Conservation (phyloP, 2,113 vertebrate genomes). For the Cephalopholis sonnerati region DNA sequence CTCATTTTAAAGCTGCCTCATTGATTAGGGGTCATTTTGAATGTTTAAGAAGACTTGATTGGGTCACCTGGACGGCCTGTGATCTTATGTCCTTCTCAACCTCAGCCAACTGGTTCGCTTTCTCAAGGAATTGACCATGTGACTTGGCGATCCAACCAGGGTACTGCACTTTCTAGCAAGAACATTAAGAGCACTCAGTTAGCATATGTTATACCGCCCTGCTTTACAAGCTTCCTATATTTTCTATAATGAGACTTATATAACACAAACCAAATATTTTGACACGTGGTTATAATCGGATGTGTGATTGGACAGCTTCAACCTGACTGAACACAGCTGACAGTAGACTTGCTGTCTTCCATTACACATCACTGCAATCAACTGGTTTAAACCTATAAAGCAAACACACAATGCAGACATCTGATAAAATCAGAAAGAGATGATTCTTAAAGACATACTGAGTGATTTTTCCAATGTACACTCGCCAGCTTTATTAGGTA, state of each 20-base stretch:
- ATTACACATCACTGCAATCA: constrained; percentile 44
- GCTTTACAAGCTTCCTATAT: not conserved
- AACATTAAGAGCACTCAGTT: not conserved
- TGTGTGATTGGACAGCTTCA: constrained; percentile 37
- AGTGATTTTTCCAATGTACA: not conserved
- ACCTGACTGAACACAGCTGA: constrained; percentile 57
- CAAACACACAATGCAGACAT: not conserved
- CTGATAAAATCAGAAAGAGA: not conserved
- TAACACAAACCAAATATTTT: constrained; percentile 64
- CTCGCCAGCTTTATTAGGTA: too few species aligned
- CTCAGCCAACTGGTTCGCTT: constrained; percentile 27
- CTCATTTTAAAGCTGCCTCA: not conserved
- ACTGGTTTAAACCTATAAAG: constrained; percentile 47
- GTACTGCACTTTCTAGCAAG: constrained; percentile 50
- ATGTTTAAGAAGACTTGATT: not conserved
- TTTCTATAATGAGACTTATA: not conserved
- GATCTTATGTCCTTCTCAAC: constrained; percentile 26
- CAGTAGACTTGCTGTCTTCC: constrained; percentile 66
- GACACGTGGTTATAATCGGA: constrained; percentile 2
- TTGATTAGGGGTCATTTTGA: not conserved
- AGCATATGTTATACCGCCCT: not conserved
- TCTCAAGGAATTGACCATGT: not conserved
- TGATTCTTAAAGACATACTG: not conserved
- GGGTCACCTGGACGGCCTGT: constrained; percentile 30
- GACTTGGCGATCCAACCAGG: constrained; percentile 15